phyloP scores from a whole-genome alignment of 2,113 vertebrate genomes.

The Geococcyx californianus region DNA sequence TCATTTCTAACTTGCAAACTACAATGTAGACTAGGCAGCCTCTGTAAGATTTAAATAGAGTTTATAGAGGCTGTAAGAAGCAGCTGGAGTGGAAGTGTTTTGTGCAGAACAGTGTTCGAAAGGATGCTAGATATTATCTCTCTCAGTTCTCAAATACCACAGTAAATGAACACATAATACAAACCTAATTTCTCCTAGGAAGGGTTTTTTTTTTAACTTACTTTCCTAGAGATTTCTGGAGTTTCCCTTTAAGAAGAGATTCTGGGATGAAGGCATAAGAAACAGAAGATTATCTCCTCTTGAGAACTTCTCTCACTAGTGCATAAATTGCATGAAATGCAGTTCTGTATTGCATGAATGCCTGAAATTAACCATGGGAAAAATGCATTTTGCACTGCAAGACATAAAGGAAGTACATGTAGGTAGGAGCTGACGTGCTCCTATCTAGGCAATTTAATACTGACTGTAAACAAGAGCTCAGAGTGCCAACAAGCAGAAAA shows the following conservation, averaged over 20 bases:
- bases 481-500: background rate
- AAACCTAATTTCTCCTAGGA: background rate
- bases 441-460: background rate
- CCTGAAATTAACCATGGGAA: background rate
- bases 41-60: background rate
- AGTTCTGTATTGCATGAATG: background rate
- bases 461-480: background rate
- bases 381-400: background rate
- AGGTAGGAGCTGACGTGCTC: background rate
- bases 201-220: background rate
- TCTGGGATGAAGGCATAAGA: background rate
- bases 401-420: background rate
- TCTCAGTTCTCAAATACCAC: background rate
- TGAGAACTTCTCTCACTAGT: background rate
- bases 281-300: background rate
- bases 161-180: background rate
- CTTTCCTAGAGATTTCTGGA: background rate
- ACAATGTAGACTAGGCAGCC: background rate
- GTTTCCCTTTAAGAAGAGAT: background rate
- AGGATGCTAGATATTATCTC: background rate
- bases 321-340: conserved; percentile 1
- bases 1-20: background rate
- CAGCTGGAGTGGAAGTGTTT: conserved; percentile 1
- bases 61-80: background rate
- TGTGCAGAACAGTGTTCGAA: background rate